Percentiles rank a stretch among this genome's conserved stretches.
Conservation (phyloP, 2,113 vertebrate genomes). For the Lampris incognitus region DNA sequence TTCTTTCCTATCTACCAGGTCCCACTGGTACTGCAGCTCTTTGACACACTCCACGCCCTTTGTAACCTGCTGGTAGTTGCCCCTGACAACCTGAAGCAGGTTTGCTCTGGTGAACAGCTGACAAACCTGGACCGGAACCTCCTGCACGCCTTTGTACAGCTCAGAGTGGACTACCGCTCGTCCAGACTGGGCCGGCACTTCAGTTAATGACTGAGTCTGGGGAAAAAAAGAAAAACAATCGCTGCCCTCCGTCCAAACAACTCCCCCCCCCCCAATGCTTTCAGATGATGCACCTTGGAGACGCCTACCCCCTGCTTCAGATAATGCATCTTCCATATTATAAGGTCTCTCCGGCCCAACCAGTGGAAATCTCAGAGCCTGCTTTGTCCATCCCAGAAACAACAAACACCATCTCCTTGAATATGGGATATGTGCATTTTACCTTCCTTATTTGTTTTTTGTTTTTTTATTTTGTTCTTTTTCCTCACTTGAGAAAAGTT, state of each 20-base stretch:
- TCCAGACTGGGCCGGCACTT: conserved; percentile 96
- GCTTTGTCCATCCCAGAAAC: conserved; percentile 42
- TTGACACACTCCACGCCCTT: conserved; percentile 97
- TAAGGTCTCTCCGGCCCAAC: conserved; percentile 24
- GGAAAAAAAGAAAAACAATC: conserved; percentile 20
- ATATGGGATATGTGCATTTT: conserved; percentile 74
- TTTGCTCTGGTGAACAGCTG: conserved; percentile 98
- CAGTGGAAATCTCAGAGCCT: conserved; percentile 44
- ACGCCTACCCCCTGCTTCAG: conserved; percentile 45
- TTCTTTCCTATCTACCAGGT: conserved; percentile 81
- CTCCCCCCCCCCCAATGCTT: conserved; percentile 31
- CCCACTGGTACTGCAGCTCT: conserved; percentile 95
- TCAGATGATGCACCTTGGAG: conserved; percentile 61
- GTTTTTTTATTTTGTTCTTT: conserved; percentile 39
- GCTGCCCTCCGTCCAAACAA: conserved; percentile 73
- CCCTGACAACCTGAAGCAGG: conserved; percentile 98
- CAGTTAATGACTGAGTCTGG: conserved; percentile 83
- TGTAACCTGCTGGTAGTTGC: conserved; percentile 98
- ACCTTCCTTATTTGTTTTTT: conserved; percentile 21
- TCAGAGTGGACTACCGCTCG: conserved; percentile 95
- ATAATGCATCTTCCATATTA: conserved; percentile 5
- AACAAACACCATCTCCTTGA: conserved; percentile 43
- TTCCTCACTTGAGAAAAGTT: conserved; percentile 49
- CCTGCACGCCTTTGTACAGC: conserved; percentile 98
- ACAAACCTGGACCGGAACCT: conserved; percentile 98